Percentiles rank a stretch among this genome's conserved stretches.
These are phyloP conservation scores for Scaptomyza reducta DNA, from an alignment of 2,888 invertebrate genomes.

Conservation along the genomic window DNA sequence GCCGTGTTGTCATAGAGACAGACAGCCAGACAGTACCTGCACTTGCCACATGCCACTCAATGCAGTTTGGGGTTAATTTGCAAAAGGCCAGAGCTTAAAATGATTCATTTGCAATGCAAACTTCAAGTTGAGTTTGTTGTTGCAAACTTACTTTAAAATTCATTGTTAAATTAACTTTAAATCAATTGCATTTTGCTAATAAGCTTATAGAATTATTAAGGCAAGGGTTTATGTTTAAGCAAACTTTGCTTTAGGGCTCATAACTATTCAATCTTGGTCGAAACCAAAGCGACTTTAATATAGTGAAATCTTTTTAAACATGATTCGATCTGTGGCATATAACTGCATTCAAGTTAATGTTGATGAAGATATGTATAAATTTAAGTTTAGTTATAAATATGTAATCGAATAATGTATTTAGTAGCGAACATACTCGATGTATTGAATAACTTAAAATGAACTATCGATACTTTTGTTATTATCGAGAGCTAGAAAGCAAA, in stretches of 20 bases:
- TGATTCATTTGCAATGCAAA: conserved; percentile 25
- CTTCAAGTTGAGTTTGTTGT: background rate
- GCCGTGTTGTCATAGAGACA: conserved; percentile 14
- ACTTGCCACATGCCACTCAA: conserved; percentile 18
- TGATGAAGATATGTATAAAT: no score
- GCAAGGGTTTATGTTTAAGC: no score
- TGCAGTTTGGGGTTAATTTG: background rate
- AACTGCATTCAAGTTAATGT: no score
- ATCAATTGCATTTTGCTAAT: background rate
- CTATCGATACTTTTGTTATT: no score
- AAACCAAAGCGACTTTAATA: background rate
- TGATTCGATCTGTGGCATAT: no score
- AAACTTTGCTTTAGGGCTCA: no score
- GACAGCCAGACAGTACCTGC: background rate
- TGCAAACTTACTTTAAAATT: conserved; percentile 5
- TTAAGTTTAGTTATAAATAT: no score
- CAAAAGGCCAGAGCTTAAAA: conserved; percentile 21
- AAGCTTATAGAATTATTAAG: no score
- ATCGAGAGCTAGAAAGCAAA: no score
- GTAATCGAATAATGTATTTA: no score
- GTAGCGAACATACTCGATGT: no score
- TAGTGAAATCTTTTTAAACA: background rate
- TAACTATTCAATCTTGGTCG: background rate
- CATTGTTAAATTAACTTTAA: background rate
- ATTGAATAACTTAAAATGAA: no score